These are phyloP conservation scores for Xerus inauris DNA, from an alignment of 2,113 vertebrate species.

Conservation along the genomic window DNA sequence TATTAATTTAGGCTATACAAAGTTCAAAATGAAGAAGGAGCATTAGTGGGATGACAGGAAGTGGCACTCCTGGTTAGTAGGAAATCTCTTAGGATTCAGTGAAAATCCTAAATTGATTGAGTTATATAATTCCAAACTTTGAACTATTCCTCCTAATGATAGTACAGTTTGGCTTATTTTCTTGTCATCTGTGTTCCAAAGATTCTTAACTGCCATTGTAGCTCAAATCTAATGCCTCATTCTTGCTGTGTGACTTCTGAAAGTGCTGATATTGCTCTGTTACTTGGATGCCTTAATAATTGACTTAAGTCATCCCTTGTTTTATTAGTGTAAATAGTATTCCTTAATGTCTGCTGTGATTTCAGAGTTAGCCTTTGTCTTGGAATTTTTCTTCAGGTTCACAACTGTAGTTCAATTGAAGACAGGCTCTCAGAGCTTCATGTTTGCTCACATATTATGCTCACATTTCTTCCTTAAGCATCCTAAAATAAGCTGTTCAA, in stretches of 20 bases:
- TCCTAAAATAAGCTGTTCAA: neutral
- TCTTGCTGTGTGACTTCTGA: neutral
- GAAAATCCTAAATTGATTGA: neutral
- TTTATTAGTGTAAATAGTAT: neutral
- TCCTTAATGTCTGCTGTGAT: neutral
- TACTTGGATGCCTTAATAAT: neutral
- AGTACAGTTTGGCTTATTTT: neutral
- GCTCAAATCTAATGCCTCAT: neutral
- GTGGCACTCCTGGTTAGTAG: neutral
- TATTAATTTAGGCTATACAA: neutral
- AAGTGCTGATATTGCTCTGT: neutral
- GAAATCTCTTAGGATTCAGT: neutral
- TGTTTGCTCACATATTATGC: neutral
- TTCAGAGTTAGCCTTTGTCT: neutral
- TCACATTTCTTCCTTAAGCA: neutral
- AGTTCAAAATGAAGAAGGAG: neutral
- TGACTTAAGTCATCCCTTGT: neutral
- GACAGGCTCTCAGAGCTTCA: neutral
- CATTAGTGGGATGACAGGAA: neutral
- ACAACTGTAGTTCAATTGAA: neutral
- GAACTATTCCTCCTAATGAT: neutral
- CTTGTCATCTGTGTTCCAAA: neutral
- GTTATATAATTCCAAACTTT: neutral
- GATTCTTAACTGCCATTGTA: slow-evolving; percentile 19
- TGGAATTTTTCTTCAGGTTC: neutral